Evolutionary conservation across 1,140 invertebrate genomes (phyloP), one percentile per base, ranked within the genome.

Genomic region (Penaeus indicus): DNA sequence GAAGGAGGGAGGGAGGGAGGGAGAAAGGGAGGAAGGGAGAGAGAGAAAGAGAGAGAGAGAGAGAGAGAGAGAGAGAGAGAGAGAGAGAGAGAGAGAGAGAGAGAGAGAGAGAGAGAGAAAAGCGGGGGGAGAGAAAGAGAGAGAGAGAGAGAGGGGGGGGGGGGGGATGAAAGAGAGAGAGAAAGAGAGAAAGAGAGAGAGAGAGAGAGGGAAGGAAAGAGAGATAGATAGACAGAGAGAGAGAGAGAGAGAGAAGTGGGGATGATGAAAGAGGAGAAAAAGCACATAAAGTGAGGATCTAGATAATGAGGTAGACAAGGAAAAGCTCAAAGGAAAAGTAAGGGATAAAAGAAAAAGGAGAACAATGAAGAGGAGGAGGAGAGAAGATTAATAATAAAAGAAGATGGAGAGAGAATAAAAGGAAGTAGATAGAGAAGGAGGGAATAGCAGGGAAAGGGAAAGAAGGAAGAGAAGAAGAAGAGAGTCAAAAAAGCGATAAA

Each of bases 81-180:
- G 38, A 19, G 42, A 3, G 13, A 79, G 25, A 19, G 1, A 79
- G 11, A 32, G 19, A 42, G 13, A 79, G 1, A 16, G 19, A 10
- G 19, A 42, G 13, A 42, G 4, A 42, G 19, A 42, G 19, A 13
- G 1, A 42, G 18, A 79, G n/a, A 27, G 22, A 75, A 32, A 75
- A 22, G 38, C 11, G 38, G 69, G 38, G 69, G 38, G 22, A 11
- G 8, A 22, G 69, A 75, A 32, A 75, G 69, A 75, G 69, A 75
- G 69, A 75, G 69, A 75, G 69, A 75, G 69, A 75, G 69, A 75
- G 69, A 75, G 69, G 38, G 69, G 38, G 69, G 38, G 69, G 38
- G 69, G 38, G 69, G 38, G 69, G 38, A 32, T 27, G 69, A 75
- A 32, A 75, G 69, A 75, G 69, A 75, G 69, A 75, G 69, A 75